A percentile compares a stretch with the other conserved stretches of the same genome.
phyloP scores from a whole-genome alignment of 1,140 invertebrate species.

The Cataglyphis hispanica region DNA sequence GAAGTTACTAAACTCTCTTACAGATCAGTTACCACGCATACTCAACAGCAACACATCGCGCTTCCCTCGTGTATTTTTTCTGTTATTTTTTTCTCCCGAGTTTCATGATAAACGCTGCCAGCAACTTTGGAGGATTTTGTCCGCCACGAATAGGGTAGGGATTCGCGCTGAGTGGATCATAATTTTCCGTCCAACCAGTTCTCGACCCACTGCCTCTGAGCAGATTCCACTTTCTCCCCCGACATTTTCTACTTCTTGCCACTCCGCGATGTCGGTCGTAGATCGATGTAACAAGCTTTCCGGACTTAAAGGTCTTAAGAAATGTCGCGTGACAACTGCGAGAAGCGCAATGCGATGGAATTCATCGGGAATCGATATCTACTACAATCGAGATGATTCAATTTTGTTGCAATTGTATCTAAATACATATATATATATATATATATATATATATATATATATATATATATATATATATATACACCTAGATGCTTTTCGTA shows the following conservation, averaged over 20 bases:
- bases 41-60: constrained; percentile 25
- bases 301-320: constrained; percentile 53
- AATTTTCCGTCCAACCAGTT: constrained; percentile 63
- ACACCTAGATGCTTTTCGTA: background rate
- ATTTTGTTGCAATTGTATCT: background rate
- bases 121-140: constrained; percentile 56
- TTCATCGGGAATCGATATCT: constrained; percentile 54
- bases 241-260: constrained; percentile 44
- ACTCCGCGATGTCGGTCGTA: constrained; percentile 6
- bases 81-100: background rate
- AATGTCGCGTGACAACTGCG: constrained; percentile 50
- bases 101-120: constrained; percentile 64
- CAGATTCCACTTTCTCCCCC: constrained; percentile 22
- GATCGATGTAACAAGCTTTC: constrained; percentile 68
- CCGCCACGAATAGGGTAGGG: constrained; percentile 46
- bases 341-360: constrained; percentile 31
- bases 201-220: constrained; percentile 41
- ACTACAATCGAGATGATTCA: background rate
- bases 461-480: background rate
- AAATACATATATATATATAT: background rate
- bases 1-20: constrained; percentile 33
- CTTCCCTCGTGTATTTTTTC: constrained; percentile 19
- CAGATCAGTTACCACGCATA: background rate
- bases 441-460: too few relatives aligned
- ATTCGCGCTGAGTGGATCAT: constrained; percentile 66